Base-by-base conservation (phyloP, 2,113 vertebrate genomes). In the Charina bottae region DNA sequence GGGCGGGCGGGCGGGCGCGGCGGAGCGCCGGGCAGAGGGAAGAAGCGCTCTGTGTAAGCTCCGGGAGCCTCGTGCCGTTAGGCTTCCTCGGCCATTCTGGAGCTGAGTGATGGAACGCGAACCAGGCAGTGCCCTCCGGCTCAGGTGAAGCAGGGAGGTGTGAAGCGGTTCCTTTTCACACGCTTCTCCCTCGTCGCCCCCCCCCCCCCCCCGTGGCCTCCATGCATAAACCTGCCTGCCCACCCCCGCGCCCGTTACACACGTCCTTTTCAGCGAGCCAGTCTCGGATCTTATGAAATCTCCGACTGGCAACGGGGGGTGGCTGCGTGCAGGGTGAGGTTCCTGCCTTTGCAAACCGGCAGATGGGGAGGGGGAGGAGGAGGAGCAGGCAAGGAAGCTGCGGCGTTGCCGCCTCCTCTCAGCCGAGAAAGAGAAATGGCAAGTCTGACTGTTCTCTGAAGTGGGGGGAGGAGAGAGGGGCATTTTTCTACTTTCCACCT, bases 211-310 rank as follows among this genome's bases (percentile, higher is more conserved):
- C 64, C 10, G 11, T 68, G 62, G 62, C 26, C 62, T 68, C 62
- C 17, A n/a, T 28, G 26, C 23, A 7, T 60, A 0, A 8, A 24
- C 60, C 60, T 59, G 58, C 26, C 26, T 28, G 12, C 64, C 28
- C 55, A 17, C 55, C 55, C 64, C 62, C 2, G 23, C 59, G 23
- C 59, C 59, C 59, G 2, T 23, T 8, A 23, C 23, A 7, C 59
- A 6, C 7, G 23, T 60, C 7, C 64, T 33, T 33, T 68, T 28
- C 64, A 13, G n/a, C 64, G n/a, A 68, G 64, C 11, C 62, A 0
- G 0, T 28, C 28, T 28, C 28, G 1, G 26, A 0, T 12, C 9
- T 13, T n/a, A n/a, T 4, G 28, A 2, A 33, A 6, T 6, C 64
- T 33, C 26, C 3, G 64, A 15, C 28, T 5, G 64, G 64, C 42